A percentile compares a stretch with the other conserved stretches of the same genome.
Evolutionary conservation across 2,888 invertebrate species (phyloP).

Genomic region (Trachelus tabidus): DNA sequence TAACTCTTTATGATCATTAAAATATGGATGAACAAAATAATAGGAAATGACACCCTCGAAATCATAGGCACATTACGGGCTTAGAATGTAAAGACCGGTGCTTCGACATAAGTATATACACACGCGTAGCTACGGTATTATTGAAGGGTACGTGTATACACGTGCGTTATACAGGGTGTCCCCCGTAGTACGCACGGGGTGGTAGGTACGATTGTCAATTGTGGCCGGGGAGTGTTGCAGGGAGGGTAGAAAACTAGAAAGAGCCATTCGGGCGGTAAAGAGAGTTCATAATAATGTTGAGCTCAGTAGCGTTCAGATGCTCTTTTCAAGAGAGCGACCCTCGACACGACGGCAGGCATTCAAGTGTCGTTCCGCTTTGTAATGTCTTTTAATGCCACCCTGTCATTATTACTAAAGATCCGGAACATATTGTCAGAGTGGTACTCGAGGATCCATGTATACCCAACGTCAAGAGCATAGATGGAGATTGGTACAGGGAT

Average conservation of each 20-base stretch:
- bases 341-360: conserved; percentile 50
- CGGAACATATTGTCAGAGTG: conserved; percentile 58
- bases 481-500: background rate
- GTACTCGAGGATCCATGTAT: conserved; percentile 24
- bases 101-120: conserved; percentile 24
- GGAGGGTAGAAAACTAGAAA: conserved; percentile 1
- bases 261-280: conserved; percentile 42
- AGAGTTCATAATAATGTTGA: conserved; percentile 57
- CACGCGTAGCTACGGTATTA: background rate
- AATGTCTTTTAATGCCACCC: conserved; percentile 59
- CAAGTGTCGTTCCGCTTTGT: conserved; percentile 61
- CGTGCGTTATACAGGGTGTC: background rate
- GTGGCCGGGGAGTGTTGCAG: conserved; percentile 6
- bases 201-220: conserved; percentile 9
- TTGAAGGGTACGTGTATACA: background rate
- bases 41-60: conserved; percentile 18
- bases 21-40: background rate
- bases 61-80: conserved; percentile 31
- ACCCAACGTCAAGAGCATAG: background rate
- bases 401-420: conserved; percentile 58
- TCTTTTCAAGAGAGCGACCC: conserved; percentile 57
- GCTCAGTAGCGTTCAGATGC: conserved; percentile 52
- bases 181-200: conserved; percentile 4
- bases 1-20: background rate
- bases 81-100: conserved; percentile 25